phyloP scores from a whole-genome alignment of 2,113 vertebrate genomes.

The Calypte anna region DNA sequence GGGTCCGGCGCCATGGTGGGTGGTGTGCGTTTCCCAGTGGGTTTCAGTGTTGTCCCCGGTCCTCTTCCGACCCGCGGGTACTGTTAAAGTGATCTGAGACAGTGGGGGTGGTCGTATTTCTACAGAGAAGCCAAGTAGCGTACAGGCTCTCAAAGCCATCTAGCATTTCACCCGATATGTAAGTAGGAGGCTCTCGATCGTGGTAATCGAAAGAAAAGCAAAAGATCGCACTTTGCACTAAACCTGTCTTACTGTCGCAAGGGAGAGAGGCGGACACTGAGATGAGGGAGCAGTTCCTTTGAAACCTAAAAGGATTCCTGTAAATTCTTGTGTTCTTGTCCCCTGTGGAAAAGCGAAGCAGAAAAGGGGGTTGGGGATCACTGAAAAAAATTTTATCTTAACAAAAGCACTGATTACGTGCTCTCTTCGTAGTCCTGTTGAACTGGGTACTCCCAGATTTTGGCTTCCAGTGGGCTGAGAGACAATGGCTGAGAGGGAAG shows the following conservation, averaged over 20 bases:
- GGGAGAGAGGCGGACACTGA: fast-evolving
- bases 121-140: fast-evolving
- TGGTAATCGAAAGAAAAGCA: no score
- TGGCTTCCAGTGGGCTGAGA: no score
- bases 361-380: no score
- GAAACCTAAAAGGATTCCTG: no score
- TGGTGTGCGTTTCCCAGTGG: no score
- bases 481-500: no score
- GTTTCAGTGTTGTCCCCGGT: no score
- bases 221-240: not conserved
- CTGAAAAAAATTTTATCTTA: not conserved
- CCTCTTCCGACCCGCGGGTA: no score
- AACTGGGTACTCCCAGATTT: not conserved
- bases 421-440: fast-evolving
- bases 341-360: fast-evolving
- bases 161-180: not conserved
- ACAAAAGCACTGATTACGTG: not conserved
- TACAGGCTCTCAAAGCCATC: not conserved
- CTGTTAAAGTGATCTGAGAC: not conserved
- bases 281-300: not conserved
- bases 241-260: fast-evolving
- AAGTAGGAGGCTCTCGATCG: no score
- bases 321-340: not conserved
- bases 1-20: no score
- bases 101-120: fast-evolving